Conservation (phyloP, 2,888 invertebrate genomes). For the Eudasyphora cyanicolor region DNA sequence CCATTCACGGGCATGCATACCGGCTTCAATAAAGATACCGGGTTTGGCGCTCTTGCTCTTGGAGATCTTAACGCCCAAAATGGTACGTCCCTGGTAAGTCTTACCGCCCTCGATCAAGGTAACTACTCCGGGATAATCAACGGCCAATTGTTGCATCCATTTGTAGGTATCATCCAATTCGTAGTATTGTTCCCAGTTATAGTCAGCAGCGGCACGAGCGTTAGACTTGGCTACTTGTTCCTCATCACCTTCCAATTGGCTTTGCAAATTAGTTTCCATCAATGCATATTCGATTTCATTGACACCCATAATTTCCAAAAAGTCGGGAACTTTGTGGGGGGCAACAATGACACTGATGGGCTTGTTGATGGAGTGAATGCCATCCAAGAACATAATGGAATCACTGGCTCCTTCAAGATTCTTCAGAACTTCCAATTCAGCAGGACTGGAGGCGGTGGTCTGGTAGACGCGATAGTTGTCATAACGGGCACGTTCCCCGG, state of each 20-base stretch:
- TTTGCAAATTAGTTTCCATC: slow-evolving; percentile 79
- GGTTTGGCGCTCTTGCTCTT: slow-evolving; percentile 77
- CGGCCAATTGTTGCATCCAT: slow-evolving; percentile 82
- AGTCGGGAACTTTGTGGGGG: slow-evolving; percentile 75
- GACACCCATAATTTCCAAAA: slow-evolving; percentile 70
- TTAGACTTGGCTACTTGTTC: slow-evolving; percentile 66
- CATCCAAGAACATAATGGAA: slow-evolving; percentile 81
- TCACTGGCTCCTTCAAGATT: slow-evolving; percentile 78
- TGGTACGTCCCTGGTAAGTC: slow-evolving; percentile 83
- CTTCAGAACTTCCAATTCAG: slow-evolving; percentile 81
- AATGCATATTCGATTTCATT: slow-evolving; percentile 80
- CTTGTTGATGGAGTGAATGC: slow-evolving; percentile 78
- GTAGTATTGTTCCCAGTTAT: slow-evolving; percentile 76
- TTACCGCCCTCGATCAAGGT: slow-evolving; percentile 81
- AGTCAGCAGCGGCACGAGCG: slow-evolving; percentile 54
- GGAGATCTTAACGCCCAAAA: slow-evolving; percentile 83
- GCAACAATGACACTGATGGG: slow-evolving; percentile 81
- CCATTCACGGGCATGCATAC: slow-evolving; percentile 90
- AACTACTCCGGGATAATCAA: slow-evolving; percentile 80
- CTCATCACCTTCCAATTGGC: slow-evolving; percentile 70
- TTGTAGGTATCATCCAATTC: slow-evolving; percentile 80
- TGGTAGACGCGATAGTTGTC: slow-evolving; percentile 84
- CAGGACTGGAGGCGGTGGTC: slow-evolving; percentile 81
- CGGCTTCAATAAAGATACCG: slow-evolving; percentile 83
- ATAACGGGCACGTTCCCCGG: slow-evolving; percentile 77